Percentiles rank a stretch among this genome's conserved stretches.
Evolutionary conservation across 2,797 vertebrate species (phyloP).

Genomic region (Rhabdomys pumilio): DNA sequence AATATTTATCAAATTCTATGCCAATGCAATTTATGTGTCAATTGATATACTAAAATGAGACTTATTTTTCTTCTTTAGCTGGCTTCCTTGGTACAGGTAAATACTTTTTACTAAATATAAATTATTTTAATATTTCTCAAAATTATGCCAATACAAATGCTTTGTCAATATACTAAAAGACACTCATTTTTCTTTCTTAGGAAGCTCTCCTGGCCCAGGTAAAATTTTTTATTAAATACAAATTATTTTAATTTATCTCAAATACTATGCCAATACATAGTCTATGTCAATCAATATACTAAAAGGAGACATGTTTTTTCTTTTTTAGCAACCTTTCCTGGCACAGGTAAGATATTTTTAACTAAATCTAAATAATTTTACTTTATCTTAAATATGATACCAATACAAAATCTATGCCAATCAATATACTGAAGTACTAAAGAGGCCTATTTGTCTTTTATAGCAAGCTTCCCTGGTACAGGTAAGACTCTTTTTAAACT

Average conservation of each 20-base stretch:
- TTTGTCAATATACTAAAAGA: neutral
- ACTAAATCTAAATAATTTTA: conserved; percentile 38
- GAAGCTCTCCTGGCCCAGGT: neutral
- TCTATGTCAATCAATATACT: neutral
- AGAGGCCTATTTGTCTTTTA: neutral
- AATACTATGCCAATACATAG: neutral
- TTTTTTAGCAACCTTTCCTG: conserved; percentile 37
- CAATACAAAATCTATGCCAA: neutral
- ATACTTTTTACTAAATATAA: neutral
- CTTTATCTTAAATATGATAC: neutral
- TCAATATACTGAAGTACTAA: neutral
- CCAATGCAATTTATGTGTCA: too few species aligned
- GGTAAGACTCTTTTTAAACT: neutral
- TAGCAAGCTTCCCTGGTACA: neutral
- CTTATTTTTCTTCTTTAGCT: neutral
- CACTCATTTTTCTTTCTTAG: neutral
- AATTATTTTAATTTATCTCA: neutral
- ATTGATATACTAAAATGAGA: neutral
- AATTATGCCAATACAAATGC: neutral
- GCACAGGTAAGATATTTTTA: conserved; percentile 25
- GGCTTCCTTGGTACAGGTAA: neutral
- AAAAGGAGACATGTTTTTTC: neutral
- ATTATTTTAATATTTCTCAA: neutral
- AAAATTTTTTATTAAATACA: neutral
- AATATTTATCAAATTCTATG: neutral